Percentiles rank a stretch among this genome's conserved stretches.
Conservation (phyloP, 2,888 invertebrate genomes). For the Perizoma flavofasciatum region DNA sequence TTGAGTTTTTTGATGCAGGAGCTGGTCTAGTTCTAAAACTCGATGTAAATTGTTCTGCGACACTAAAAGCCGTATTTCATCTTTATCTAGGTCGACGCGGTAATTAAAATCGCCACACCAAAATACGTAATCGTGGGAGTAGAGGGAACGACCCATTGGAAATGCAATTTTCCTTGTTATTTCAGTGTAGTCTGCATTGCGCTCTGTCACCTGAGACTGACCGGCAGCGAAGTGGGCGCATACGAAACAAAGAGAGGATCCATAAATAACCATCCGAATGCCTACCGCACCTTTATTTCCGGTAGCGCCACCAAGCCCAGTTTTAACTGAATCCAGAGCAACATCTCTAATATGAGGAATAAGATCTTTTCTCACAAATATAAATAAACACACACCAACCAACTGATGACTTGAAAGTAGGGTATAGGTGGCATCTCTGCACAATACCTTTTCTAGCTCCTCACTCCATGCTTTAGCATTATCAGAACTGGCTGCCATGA, state of each 20-base stretch:
- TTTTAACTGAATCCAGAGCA: constrained; percentile 98
- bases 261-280: constrained; percentile 95
- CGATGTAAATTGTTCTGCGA: constrained; percentile 89
- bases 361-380: constrained; percentile 95
- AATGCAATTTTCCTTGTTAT: constrained; percentile 95
- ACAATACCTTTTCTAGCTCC: constrained; percentile 95
- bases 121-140: constrained; percentile 98
- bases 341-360: constrained; percentile 96
- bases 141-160: constrained; percentile 95
- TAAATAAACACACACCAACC: constrained; percentile 98
- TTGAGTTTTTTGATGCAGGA: constrained; percentile 90
- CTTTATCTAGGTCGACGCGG: constrained; percentile 97
- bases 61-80: constrained; percentile 94
- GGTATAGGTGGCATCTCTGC: constrained; percentile 94
- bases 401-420: constrained; percentile 96
- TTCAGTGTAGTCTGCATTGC: constrained; percentile 98
- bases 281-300: constrained; percentile 98
- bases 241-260: constrained; percentile 98
- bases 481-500: constrained; percentile 95
- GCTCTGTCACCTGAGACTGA: constrained; percentile 96
- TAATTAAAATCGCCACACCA: constrained; percentile 99
- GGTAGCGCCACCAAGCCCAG: constrained; percentile 98
- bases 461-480: constrained; percentile 98
- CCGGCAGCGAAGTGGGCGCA: constrained; percentile 99
- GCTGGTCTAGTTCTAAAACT: constrained; percentile 94